phyloP scores from a whole-genome alignment of 2,888 invertebrate species.

The Caenorhabditis sp. region DNA sequence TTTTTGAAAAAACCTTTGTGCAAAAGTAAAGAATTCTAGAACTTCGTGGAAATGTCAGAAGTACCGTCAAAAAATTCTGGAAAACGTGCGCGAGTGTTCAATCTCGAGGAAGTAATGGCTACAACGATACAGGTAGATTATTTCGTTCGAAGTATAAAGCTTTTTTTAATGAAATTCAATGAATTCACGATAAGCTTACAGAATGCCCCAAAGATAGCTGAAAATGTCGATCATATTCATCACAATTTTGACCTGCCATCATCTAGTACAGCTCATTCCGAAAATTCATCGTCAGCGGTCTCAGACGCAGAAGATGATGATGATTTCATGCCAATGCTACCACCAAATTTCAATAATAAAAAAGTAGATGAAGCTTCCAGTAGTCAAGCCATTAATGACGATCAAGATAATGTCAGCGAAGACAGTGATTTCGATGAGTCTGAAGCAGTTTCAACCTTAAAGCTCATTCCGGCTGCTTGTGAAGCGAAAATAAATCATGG shows the following conservation, averaged over 20 bases:
- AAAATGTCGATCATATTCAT: too few relatives aligned
- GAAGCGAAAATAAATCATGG: constrained; percentile 87
- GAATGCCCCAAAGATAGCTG: constrained; percentile 34
- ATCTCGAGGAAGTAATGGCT: constrained; percentile 59
- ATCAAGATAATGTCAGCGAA: constrained; percentile 62
- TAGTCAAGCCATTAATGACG: constrained; percentile 32
- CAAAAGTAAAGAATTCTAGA: too few relatives aligned
- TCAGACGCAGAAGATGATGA: constrained; percentile 36
- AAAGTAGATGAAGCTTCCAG: constrained; percentile 24
- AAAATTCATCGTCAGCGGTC: constrained; percentile 22
- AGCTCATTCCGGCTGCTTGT: constrained; percentile 74
- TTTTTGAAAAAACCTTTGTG: too few relatives aligned
- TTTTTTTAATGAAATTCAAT: too few relatives aligned
- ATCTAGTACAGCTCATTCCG: too few relatives aligned
- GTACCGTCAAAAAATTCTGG: constrained; percentile 31
- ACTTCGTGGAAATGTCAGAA: constrained; percentile 10
- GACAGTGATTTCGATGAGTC: constrained; percentile 68
- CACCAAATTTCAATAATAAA: constrained; percentile 58
- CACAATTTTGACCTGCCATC: background rate
- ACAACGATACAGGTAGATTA: too few relatives aligned
- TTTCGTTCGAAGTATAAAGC: too few relatives aligned
- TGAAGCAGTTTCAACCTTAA: constrained; percentile 70
- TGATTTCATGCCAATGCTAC: constrained; percentile 63
- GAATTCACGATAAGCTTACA: too few relatives aligned
- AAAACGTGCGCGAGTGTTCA: constrained; percentile 63